phyloP scores from a whole-genome alignment of 2,113 vertebrate genomes.

The Apistogramma diplotaenia region DNA sequence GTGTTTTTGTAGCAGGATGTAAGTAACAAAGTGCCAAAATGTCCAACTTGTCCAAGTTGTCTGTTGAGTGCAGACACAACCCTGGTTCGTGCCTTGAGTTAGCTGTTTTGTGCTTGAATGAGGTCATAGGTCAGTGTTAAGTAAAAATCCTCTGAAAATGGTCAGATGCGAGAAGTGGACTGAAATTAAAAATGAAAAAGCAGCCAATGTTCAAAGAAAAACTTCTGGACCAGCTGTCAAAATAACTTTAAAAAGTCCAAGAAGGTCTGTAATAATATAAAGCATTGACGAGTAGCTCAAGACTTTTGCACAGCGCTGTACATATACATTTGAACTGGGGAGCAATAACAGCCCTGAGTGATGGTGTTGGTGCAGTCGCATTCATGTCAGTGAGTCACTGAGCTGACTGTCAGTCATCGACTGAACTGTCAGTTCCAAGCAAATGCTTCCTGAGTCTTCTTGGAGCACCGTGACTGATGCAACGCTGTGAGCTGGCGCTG shows the following conservation, averaged over 20 bases:
- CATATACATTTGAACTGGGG: background rate
- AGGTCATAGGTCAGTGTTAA: no score
- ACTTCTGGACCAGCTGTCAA: background rate
- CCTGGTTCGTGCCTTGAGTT: no score
- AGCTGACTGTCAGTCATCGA: background rate
- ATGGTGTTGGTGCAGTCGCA: background rate
- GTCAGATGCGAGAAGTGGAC: no score
- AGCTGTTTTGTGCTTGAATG: no score
- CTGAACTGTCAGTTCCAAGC: background rate
- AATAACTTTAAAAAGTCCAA: background rate
- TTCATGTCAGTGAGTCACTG: background rate
- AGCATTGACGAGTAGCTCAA: background rate
- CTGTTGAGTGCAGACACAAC: no score
- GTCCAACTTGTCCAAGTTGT: no score
- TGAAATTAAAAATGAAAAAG: no score
- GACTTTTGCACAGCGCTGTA: background rate
- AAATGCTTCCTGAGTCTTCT: background rate
- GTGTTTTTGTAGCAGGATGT: no score
- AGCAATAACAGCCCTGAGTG: background rate
- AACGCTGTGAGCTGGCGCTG: background rate
- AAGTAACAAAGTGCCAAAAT: no score
- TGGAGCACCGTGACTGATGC: background rate
- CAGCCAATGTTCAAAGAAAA: background rate
- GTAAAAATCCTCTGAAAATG: no score
- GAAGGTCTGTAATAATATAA: background rate